phyloP scores from a whole-genome alignment of 1,140 invertebrate genomes.

The Apis dorsata region DNA sequence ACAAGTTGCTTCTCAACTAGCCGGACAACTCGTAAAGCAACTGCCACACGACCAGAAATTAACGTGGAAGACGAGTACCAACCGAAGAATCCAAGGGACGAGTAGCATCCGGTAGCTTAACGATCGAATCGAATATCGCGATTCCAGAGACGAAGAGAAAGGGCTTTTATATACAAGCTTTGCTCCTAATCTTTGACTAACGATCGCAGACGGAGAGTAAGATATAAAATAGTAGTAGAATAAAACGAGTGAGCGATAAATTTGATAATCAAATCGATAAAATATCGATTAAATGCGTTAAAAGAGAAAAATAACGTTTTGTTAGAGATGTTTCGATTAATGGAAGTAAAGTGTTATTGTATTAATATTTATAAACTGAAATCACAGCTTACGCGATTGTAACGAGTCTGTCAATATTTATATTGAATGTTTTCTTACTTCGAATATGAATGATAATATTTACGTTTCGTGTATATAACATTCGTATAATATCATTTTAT shows the following conservation, averaged over 20 bases:
- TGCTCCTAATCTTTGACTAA: neutral
- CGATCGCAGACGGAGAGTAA: neutral
- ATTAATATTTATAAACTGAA: no score
- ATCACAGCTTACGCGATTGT: no score
- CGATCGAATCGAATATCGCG: constrained; percentile 28
- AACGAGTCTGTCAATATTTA: no score
- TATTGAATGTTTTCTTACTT: no score
- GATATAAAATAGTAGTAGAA: no score
- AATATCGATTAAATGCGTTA: neutral
- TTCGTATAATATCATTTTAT: no score
- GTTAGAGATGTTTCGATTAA: neutral
- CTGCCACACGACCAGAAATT: constrained; percentile 20
- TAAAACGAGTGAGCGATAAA: no score
- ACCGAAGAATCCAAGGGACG: neutral
- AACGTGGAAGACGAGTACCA: constrained; percentile 3
- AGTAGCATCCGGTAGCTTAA: constrained; percentile 25
- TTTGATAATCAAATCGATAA: neutral
- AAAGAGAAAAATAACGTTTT: neutral
- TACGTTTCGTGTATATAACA: no score
- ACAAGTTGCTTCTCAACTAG: constrained; percentile 20
- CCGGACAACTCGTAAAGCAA: constrained; percentile 18
- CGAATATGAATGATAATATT: no score
- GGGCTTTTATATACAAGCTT: no score
- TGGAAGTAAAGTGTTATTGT: no score
- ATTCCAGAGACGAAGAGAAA: neutral